These are phyloP conservation scores for Cotesia vestalis DNA, from an alignment of 1,140 invertebrate genomes.

Conservation along the genomic window DNA sequence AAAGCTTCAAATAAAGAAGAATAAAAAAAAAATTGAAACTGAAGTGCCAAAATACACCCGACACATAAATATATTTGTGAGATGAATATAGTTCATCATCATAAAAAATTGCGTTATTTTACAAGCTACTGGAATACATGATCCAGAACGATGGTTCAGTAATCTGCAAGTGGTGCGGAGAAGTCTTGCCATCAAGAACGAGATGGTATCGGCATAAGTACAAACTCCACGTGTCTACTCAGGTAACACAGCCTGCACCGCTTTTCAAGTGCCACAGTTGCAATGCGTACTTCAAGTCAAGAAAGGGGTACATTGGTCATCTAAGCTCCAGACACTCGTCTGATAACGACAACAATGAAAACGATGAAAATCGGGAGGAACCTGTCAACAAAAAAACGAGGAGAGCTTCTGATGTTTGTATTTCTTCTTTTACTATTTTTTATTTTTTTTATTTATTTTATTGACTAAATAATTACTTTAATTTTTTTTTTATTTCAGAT, in stretches of 20 bases:
- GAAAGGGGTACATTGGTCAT: slow-evolving; percentile 82
- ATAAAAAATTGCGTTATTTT: slow-evolving; percentile 48
- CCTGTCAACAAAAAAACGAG: slow-evolving; percentile 47
- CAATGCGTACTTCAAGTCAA: slow-evolving; percentile 80
- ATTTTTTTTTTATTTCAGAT: slow-evolving; percentile 41
- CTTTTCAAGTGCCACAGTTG: slow-evolving; percentile 81
- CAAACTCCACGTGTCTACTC: slow-evolving; percentile 71
- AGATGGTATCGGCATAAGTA: slow-evolving; percentile 86
- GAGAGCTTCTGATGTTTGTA: slow-evolving; percentile 54
- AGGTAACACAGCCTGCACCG: slow-evolving; percentile 67
- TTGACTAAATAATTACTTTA: neutral
- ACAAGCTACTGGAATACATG: slow-evolving; percentile 77
- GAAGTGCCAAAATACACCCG: too few relatives aligned
- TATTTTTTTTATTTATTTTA: slow-evolving; percentile 9
- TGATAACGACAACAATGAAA: slow-evolving; percentile 58
- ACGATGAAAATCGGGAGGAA: slow-evolving; percentile 60
- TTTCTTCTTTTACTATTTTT: slow-evolving; percentile 34
- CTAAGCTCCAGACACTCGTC: slow-evolving; percentile 72
- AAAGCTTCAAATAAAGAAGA: too few relatives aligned
- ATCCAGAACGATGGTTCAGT: slow-evolving; percentile 77
- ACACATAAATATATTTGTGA: too few relatives aligned
- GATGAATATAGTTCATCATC: too few relatives aligned
- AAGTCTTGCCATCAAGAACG: slow-evolving; percentile 77
- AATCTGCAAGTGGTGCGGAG: slow-evolving; percentile 80
- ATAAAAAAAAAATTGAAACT: too few relatives aligned